Conservation (phyloP, 2,888 invertebrate species). For the Cantharis lateralis region DNA sequence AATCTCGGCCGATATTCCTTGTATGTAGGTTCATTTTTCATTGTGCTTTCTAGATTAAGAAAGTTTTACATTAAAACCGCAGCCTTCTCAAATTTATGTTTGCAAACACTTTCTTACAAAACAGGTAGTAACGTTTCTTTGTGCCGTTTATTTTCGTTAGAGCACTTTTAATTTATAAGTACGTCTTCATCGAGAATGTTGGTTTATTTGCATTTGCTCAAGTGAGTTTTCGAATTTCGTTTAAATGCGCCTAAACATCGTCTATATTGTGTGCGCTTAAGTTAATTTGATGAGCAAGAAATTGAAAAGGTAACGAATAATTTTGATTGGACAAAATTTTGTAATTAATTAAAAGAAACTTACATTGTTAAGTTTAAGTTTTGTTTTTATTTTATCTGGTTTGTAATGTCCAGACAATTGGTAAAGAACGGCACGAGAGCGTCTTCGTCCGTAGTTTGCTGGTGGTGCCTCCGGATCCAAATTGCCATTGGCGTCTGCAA, state of each 20-base stretch:
- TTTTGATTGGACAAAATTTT: not conserved
- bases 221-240: not conserved
- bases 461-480: conserved; percentile 75
- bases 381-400: conserved; percentile 90
- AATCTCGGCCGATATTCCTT: not conserved
- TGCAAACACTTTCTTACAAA: not conserved
- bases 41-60: not conserved
- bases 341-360: conserved; percentile 56
- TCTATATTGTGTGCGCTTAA: no score
- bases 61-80: not conserved
- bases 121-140: not conserved
- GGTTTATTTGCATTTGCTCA: not conserved
- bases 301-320: not conserved
- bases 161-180: not conserved
- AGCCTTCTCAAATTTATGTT: not conserved
- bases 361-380: conserved; percentile 94
- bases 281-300: not conserved
- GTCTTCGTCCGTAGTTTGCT: conserved; percentile 87
- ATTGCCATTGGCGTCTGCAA: conserved; percentile 81
- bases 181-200: not conserved
- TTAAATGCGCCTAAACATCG: not conserved
- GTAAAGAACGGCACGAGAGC: conserved; percentile 94
- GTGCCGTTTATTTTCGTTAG: not conserved
- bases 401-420: conserved; percentile 97
- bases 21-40: not conserved